Conservation (phyloP, 2,113 vertebrate species). For the Bagarius yarrelli region DNA sequence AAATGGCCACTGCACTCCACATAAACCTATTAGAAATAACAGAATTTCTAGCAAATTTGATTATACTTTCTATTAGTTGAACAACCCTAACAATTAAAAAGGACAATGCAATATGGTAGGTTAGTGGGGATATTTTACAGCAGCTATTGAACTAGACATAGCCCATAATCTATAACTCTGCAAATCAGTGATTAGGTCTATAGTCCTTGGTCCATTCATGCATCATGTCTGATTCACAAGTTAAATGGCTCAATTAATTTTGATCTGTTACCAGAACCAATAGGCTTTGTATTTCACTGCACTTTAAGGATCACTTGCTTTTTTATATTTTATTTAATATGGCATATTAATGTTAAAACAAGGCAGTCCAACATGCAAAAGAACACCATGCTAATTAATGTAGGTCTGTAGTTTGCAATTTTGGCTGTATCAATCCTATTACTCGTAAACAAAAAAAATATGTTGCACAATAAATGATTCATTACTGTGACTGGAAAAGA, state of each 20-base stretch:
- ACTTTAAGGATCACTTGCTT: background rate
- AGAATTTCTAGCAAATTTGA: background rate
- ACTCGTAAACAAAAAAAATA: background rate
- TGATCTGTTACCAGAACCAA: background rate
- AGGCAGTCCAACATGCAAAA: background rate
- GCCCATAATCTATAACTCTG: background rate
- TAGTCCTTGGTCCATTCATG: background rate
- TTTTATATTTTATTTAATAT: slow-evolving; percentile 7
- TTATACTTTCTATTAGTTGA: background rate
- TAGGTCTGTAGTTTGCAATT: background rate
- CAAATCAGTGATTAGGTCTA: background rate
- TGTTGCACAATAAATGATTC: background rate
- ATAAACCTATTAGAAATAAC: background rate
- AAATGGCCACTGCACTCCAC: background rate
- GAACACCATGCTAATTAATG: background rate
- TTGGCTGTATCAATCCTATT: background rate
- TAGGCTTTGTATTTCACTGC: background rate
- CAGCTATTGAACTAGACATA: background rate
- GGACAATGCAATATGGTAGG: background rate
- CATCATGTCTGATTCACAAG: background rate
- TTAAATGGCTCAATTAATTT: background rate
- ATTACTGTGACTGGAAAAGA: background rate
- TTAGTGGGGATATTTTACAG: background rate
- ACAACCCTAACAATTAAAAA: background rate
- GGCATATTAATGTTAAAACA: background rate